Evolutionary conservation across 2,888 invertebrate species (phyloP), one percentile per base, ranked within the genome.

Genomic region (Acronicta leporina): DNA sequence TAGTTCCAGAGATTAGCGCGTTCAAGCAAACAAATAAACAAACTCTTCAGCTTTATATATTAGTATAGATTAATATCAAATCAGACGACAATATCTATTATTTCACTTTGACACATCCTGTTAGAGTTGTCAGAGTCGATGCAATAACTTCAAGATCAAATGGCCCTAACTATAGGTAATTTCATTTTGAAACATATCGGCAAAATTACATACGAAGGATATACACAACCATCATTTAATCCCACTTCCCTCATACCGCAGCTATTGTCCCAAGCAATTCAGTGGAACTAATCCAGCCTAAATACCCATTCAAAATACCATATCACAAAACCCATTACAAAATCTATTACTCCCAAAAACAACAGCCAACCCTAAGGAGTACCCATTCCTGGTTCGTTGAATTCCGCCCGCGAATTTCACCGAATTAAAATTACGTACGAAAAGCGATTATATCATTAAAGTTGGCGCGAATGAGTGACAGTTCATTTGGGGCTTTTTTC

Each of bases 401-500:
- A 71, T 68, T 73, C 51, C 60, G 64, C 61, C 58, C 58, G 63
- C 65, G 66, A 63, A 74, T 72, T 75, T 66, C 50, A 44, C 49
- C 44, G 63, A 72, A 71, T 77, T 80, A 73, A 80, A 77, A 75
- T 75, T 73, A 73, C 66, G 61, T 63, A 69, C 63, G 67, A 59
- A 75, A 77, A 77, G 58, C 70, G 78, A 80, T 80, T 80, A 73
- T 41, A 66, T 70, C 74, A 73, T 75, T 76, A 69, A 76, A 76
- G 71, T 80, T 72, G 69, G 64, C 43, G 53, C 53, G 63, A 74
- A 69, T 78, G 75, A 80, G 68, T 80, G 78, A 76, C 80, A 80
- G 75, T 63, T 73, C 68, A 75, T 75, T 80, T 72, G 61, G 54
- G 38, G 51, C 60, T 54, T 52, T 63, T 48, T 47, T 43, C 53